These are phyloP conservation scores for Plecotus auritus DNA, from an alignment of 2,113 vertebrate genomes.

Conservation along the genomic window DNA sequence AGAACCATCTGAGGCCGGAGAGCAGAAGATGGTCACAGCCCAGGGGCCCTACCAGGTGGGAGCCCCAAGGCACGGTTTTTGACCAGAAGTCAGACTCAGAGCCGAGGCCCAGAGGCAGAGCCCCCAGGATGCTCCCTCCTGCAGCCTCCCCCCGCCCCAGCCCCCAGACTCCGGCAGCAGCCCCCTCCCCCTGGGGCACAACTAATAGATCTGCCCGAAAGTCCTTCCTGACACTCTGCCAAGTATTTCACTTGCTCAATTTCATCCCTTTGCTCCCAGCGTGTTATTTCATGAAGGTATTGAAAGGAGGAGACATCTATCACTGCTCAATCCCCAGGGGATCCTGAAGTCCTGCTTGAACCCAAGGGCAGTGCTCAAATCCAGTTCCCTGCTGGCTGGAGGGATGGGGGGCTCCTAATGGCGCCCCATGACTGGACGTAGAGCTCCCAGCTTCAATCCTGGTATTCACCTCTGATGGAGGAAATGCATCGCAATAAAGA, in stretches of 20 bases:
- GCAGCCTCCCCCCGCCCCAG: neutral
- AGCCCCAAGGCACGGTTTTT: too few relatives aligned
- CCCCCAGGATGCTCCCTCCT: too few relatives aligned
- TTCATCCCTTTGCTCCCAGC: neutral
- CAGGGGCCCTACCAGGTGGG: neutral
- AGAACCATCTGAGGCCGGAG: neutral
- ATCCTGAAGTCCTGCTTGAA: neutral
- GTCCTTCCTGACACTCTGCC: neutral
- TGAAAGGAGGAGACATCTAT: neutral
- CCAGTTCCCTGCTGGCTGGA: neutral
- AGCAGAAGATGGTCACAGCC: neutral
- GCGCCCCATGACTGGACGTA: neutral
- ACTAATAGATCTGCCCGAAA: neutral
- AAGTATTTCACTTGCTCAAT: neutral
- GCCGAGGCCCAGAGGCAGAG: neutral
- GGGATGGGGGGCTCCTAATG: neutral
- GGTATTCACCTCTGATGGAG: neutral
- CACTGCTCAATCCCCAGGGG: neutral
- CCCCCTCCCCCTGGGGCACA: neutral
- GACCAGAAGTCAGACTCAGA: neutral
- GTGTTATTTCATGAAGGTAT: conserved; percentile 4
- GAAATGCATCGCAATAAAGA: neutral
- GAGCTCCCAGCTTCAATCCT: neutral
- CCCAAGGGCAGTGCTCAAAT: neutral
- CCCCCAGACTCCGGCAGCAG: neutral